phyloP scores from a whole-genome alignment of 2,797 vertebrate species.

The Chrysolophus pictus region DNA sequence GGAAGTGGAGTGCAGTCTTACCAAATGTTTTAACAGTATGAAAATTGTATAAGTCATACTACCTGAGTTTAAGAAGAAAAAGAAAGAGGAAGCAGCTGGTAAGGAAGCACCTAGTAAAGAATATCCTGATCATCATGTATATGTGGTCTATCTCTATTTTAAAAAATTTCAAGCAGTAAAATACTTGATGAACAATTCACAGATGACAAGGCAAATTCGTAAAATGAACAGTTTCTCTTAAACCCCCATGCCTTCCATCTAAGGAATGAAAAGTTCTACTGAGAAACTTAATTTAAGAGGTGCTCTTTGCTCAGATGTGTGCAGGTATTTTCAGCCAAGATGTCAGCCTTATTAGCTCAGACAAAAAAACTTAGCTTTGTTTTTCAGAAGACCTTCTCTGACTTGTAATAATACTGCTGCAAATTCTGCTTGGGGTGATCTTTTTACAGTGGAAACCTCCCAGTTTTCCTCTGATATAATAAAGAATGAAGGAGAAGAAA shows the following conservation, averaged over 20 bases:
- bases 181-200: neutral
- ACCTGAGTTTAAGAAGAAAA: neutral
- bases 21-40: neutral
- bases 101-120: neutral
- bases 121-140: neutral
- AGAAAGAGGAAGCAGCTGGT: neutral
- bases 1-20: neutral
- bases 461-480: neutral
- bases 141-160: neutral
- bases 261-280: neutral
- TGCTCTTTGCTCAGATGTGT: neutral
- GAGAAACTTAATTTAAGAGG: neutral
- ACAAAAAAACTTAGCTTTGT: neutral
- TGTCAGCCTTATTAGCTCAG: neutral
- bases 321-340: neutral
- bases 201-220: neutral
- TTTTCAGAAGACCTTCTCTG: slow-evolving; percentile 4
- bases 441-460: neutral
- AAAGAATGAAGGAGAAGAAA: neutral
- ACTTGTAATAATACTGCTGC: neutral
- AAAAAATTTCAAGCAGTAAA: neutral
- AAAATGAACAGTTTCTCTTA: slow-evolving; percentile 1
- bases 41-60: neutral
- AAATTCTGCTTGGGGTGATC: neutral
- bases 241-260: neutral